Conservation (phyloP, 2,797 vertebrate species). For the Pangasius macronema region DNA sequence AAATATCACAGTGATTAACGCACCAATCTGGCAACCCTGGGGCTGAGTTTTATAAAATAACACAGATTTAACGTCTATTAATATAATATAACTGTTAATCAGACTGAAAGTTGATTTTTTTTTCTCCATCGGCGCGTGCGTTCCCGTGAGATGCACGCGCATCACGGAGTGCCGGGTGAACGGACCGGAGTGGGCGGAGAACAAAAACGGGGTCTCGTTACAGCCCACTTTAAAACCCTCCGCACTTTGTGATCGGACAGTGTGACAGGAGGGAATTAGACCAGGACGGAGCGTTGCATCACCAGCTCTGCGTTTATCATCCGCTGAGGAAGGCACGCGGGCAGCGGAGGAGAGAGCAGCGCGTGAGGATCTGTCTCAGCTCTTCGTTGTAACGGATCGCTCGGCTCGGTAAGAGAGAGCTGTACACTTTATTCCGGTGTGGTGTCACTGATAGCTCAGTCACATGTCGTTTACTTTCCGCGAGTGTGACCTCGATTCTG, state of each 20-base stretch:
- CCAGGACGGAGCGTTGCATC: conserved; percentile 2
- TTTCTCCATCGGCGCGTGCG: background rate
- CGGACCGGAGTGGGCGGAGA: conserved; percentile 15
- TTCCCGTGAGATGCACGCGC: conserved; percentile 17
- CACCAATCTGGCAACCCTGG: too few relatives aligned
- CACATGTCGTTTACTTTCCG: background rate
- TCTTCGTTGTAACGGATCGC: background rate
- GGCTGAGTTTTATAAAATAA: too few relatives aligned
- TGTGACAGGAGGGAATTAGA: background rate
- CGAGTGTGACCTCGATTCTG: background rate
- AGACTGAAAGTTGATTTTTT: background rate
- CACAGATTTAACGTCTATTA: background rate
- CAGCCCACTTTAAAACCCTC: conserved; percentile 32
- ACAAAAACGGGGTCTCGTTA: background rate
- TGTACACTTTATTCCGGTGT: background rate
- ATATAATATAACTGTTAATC: background rate
- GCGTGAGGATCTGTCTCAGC: background rate
- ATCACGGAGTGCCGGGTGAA: background rate
- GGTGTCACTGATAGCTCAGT: background rate
- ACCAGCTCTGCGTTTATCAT: background rate
- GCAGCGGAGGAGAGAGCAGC: conserved; percentile 1
- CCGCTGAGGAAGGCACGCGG: background rate
- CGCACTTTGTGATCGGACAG: conserved; percentile 11
- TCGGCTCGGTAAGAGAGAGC: background rate
- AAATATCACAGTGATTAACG: background rate